A percentile compares a stretch with the other conserved stretches of the same genome.
These are phyloP conservation scores for Sinodicranocentrus sp. DNA, from an alignment of 2,888 invertebrate species.

Conservation along the genomic window DNA sequence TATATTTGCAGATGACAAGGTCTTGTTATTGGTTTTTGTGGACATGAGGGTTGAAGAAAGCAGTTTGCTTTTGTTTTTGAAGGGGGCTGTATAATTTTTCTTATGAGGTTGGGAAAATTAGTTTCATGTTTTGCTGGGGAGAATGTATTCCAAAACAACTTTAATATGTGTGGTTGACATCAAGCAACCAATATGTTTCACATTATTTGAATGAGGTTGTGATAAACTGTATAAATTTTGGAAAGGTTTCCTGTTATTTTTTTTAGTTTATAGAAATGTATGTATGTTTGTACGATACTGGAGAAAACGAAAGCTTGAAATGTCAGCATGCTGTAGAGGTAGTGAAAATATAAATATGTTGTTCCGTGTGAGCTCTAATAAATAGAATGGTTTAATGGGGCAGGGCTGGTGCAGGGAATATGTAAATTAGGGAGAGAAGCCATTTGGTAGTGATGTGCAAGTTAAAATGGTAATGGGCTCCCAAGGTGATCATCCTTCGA, in stretches of 20 bases:
- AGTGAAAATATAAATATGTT: too few species aligned
- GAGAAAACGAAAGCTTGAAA: background rate
- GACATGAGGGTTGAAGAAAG: background rate
- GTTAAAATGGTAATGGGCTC: conserved; percentile 37
- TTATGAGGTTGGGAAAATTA: too few species aligned
- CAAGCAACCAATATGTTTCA: too few species aligned
- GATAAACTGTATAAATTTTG: conserved; percentile 37
- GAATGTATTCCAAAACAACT: background rate
- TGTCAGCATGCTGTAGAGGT: too few species aligned
- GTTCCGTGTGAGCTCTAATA: background rate
- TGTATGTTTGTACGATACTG: background rate
- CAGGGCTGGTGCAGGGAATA: background rate
- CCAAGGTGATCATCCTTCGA: conserved; percentile 30
- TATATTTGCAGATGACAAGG: conserved; percentile 4
- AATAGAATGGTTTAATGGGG: background rate
- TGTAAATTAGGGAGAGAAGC: conserved; percentile 9
- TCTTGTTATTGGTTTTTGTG: conserved; percentile 10
- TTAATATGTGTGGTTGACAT: too few species aligned
- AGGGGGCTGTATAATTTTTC: too few species aligned
- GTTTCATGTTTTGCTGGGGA: too few species aligned
- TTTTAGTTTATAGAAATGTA: background rate
- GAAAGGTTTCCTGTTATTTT: background rate
- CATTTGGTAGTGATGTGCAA: conserved; percentile 8
- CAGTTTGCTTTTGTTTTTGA: too few species aligned
- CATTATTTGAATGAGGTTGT: conserved; percentile 40